phyloP scores from a whole-genome alignment of 2,888 invertebrate species.

The Drosophila monieri region DNA sequence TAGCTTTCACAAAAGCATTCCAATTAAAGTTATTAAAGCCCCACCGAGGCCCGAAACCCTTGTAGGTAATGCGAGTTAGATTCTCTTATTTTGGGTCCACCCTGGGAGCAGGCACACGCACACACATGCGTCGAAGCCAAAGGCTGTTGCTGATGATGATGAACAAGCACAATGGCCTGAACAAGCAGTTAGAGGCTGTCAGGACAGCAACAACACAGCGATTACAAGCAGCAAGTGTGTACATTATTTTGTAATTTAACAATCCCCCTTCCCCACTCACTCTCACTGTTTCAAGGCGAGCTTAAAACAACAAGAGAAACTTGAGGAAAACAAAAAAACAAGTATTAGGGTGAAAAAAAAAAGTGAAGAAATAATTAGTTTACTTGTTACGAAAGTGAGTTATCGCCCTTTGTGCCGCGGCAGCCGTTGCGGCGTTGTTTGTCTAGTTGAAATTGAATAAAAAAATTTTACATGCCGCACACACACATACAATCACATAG shows the following conservation, averaged over 20 bases:
- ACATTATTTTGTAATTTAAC: conserved; percentile 79
- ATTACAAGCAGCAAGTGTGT: conserved; percentile 77
- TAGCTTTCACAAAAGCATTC: background rate
- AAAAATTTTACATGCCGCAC: conserved; percentile 53
- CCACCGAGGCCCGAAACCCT: conserved; percentile 8
- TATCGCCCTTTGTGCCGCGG: conserved; percentile 65
- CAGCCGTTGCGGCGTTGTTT: conserved; percentile 53
- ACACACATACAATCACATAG: conserved; percentile 21
- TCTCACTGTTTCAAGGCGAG: conserved; percentile 50
- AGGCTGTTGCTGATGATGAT: conserved; percentile 60
- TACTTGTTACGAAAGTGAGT: conserved; percentile 79
- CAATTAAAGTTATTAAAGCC: conserved; percentile 30
- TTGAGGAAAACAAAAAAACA: conserved; percentile 45
- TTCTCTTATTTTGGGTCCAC: conserved; percentile 27
- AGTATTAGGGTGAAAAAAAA: conserved; percentile 39
- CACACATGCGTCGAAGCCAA: conserved; percentile 24
- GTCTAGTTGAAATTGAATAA: conserved; percentile 71
- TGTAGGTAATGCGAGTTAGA: conserved; percentile 23
- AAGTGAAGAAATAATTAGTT: conserved; percentile 79
- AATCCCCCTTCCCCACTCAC: conserved; percentile 33
- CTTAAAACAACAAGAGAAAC: conserved; percentile 44
- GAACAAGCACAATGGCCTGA: conserved; percentile 75
- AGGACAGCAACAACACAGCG: conserved; percentile 65
- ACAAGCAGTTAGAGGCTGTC: conserved; percentile 74
- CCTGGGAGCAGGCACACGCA: conserved; percentile 32